Evolutionary conservation across 1,140 invertebrate species (phyloP).

Genomic region (Melipona quadrifasciata): DNA sequence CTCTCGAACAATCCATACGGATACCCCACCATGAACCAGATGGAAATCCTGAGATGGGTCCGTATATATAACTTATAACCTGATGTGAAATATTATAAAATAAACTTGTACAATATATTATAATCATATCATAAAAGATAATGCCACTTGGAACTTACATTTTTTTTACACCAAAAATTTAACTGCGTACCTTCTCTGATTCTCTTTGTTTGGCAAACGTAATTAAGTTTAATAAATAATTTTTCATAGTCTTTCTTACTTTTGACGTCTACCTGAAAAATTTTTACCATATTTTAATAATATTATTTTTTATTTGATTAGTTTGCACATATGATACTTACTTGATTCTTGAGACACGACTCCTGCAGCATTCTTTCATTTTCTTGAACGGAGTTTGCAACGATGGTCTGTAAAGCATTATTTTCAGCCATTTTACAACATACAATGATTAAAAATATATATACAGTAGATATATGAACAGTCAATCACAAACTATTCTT

Average conservation of each 20-base stretch:
- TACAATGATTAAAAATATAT: constrained; percentile 6
- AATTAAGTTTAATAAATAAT: constrained; percentile 73
- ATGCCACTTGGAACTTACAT: constrained; percentile 23
- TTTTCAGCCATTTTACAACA: constrained; percentile 74
- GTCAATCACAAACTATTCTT: constrained; percentile 9
- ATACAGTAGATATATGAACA: constrained; percentile 13
- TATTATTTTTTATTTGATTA: neutral
- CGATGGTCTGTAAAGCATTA: constrained; percentile 58
- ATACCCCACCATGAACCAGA: constrained; percentile 80
- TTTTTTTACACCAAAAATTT: constrained; percentile 37
- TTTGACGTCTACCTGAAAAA: constrained; percentile 68
- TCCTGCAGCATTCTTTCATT: constrained; percentile 72
- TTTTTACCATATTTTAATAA: constrained; percentile 5
- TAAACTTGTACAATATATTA: neutral
- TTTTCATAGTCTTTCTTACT: constrained; percentile 68
- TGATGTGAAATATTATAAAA: constrained; percentile 49
- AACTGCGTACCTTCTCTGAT: constrained; percentile 23
- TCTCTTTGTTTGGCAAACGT: constrained; percentile 40
- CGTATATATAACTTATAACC: constrained; percentile 70
- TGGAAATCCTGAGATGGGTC: constrained; percentile 69
- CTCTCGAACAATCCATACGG: constrained; percentile 77
- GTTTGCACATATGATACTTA: constrained; percentile 43
- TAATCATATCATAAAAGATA: neutral
- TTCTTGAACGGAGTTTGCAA: constrained; percentile 71
- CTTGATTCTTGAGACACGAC: constrained; percentile 69